Evolutionary conservation across 35 echinoderm and acorn worm species (phyloP).

Genomic region (Ptychodera flava): DNA sequence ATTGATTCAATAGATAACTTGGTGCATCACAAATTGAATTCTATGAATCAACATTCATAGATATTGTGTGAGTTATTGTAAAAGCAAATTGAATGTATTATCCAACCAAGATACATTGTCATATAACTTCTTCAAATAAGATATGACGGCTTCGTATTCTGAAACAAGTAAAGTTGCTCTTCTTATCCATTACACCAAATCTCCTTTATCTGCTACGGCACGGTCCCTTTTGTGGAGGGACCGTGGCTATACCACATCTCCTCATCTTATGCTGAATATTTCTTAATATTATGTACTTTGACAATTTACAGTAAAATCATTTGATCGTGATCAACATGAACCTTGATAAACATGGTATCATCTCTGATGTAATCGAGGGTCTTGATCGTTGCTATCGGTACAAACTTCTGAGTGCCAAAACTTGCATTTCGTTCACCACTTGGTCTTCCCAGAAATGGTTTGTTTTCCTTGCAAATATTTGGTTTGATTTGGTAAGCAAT

Average conservation of each 20-base stretch:
- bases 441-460: constrained; percentile 80
- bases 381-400: constrained; percentile 80
- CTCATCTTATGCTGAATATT: background rate
- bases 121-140: background rate
- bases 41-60: constrained; percentile 88
- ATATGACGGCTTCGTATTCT: background rate
- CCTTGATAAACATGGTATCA: constrained; percentile 97
- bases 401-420: constrained; percentile 97
- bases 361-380: constrained; percentile 94
- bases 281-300: constrained; percentile 39
- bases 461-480: constrained; percentile 95
- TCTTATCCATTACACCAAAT: too few species aligned
- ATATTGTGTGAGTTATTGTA: constrained; percentile 80
- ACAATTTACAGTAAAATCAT: background rate
- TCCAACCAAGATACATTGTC: constrained; percentile 88
- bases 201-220: too few species aligned
- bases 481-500: constrained; percentile 98
- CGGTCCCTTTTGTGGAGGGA: background rate
- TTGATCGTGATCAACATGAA: constrained; percentile 83
- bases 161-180: background rate
- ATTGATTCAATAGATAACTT: too few species aligned
- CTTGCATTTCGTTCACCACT: constrained; percentile 89
- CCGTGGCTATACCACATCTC: background rate
- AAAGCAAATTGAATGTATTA: constrained; percentile 70
- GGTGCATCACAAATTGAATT: constrained; percentile 66